These are phyloP conservation scores for Hemibagrus wyckioides DNA, from an alignment of 2,113 vertebrate species.

Conservation along the genomic window DNA sequence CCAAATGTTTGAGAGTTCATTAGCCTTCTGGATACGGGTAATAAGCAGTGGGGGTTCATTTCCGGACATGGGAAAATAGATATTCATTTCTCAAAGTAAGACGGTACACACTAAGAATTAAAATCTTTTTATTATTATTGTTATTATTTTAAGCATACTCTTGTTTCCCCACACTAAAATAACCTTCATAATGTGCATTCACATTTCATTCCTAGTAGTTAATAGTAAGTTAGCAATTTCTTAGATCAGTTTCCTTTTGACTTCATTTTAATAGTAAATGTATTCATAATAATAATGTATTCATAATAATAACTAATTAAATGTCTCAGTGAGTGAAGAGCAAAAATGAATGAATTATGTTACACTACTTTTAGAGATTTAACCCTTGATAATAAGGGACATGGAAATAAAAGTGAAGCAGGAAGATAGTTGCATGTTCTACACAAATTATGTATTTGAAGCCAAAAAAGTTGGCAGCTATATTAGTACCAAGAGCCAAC, in stretches of 20 bases:
- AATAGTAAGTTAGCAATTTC: background rate
- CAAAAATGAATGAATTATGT: background rate
- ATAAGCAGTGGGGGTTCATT: background rate
- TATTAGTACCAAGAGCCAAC: background rate
- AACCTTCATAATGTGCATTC: background rate
- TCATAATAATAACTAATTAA: background rate
- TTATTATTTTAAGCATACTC: no score
- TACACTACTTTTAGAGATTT: background rate
- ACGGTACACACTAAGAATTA: background rate
- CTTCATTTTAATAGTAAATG: background rate
- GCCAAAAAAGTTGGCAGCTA: slow-evolving; percentile 9
- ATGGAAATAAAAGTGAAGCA: background rate
- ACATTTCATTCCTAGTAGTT: background rate
- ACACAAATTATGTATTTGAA: background rate
- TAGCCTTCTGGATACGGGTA: background rate
- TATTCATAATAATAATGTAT: background rate
- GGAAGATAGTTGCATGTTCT: background rate
- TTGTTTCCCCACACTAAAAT: background rate
- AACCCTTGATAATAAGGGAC: background rate
- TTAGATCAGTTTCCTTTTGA: background rate
- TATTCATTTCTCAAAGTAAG: background rate
- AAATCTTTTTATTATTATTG: background rate
- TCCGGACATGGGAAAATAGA: background rate
- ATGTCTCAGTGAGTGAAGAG: background rate
- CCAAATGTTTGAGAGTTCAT: background rate